phyloP scores from a whole-genome alignment of 2,113 vertebrate species.

The Burhinus oedicnemus region DNA sequence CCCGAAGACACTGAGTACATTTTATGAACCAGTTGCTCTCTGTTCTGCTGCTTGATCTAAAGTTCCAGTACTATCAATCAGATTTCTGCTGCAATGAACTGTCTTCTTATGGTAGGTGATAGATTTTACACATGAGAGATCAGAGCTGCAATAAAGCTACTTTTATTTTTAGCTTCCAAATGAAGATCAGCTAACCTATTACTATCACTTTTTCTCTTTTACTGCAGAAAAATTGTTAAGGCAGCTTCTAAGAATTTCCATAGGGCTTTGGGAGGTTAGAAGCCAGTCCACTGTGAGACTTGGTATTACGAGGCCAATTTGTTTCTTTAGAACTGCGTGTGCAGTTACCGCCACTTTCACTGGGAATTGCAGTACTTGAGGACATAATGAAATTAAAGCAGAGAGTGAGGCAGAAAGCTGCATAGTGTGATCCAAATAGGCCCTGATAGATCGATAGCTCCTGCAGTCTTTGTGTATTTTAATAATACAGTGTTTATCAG shows the following conservation, averaged over 20 bases:
- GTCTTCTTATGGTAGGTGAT: slow-evolving; percentile 57
- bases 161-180: slow-evolving; percentile 73
- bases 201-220: slow-evolving; percentile 61
- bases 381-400: slow-evolving; percentile 46
- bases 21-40: slow-evolving; percentile 69
- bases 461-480: slow-evolving; percentile 3
- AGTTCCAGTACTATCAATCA: slow-evolving; percentile 59
- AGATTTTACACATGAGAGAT: slow-evolving; percentile 70
- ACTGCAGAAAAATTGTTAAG: slow-evolving; percentile 55
- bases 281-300: slow-evolving; percentile 44
- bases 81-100: slow-evolving; percentile 62
- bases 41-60: slow-evolving; percentile 65
- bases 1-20: slow-evolving; percentile 50
- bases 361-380: not conserved
- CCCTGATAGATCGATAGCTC: not conserved
- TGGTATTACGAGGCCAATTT: slow-evolving; percentile 38
- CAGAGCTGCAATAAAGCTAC: slow-evolving; percentile 63
- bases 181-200: slow-evolving; percentile 59
- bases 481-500: slow-evolving; percentile 17
- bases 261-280: slow-evolving; percentile 47
- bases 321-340: slow-evolving; percentile 34
- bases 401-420: not conserved
- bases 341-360: not conserved
- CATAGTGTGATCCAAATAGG: not conserved
- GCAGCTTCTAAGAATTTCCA: slow-evolving; percentile 60